Evolutionary conservation across 53 echinoderm and acorn worm species (phyloP).

Genomic region (Stichopus horrens): DNA sequence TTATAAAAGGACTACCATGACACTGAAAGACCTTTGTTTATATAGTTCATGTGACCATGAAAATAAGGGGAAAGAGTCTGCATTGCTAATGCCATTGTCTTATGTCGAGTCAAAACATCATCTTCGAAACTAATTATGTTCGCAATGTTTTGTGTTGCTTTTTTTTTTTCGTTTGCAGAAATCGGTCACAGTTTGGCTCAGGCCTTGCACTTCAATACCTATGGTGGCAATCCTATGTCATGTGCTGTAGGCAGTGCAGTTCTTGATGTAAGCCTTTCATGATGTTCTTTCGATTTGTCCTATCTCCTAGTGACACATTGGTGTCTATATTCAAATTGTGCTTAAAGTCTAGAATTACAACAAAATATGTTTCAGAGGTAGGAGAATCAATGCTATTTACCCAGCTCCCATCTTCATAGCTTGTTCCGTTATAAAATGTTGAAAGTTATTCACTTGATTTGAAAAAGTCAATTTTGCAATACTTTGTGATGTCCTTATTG

Average conservation of each 20-base stretch:
- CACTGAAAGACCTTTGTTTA: neutral
- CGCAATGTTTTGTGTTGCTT: slow-evolving; percentile 52
- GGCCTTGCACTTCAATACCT: slow-evolving; percentile 93
- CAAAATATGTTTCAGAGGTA: no score
- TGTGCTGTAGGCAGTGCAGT: slow-evolving; percentile 94
- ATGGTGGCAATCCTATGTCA: slow-evolving; percentile 93
- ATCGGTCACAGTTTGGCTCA: slow-evolving; percentile 70
- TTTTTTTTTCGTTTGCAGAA: slow-evolving; percentile 52
- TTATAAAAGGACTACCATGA: no score
- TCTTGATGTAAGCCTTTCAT: slow-evolving; percentile 67
- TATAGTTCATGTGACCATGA: neutral
- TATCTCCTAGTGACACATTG: no score
- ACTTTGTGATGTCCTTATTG: no score
- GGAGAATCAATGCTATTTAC: no score
- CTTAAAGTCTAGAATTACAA: no score
- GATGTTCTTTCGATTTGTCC: neutral
- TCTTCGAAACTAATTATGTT: neutral
- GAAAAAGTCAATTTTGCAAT: no score
- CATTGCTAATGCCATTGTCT: neutral
- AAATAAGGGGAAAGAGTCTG: neutral
- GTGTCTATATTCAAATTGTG: no score
- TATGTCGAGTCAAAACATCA: neutral
- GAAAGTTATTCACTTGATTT: no score
- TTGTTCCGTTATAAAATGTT: no score
- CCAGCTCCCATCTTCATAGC: no score